Evolutionary conservation across 2,888 invertebrate genomes (phyloP), one percentile per base, ranked within the genome.

Genomic region (Lasiommata megera): DNA sequence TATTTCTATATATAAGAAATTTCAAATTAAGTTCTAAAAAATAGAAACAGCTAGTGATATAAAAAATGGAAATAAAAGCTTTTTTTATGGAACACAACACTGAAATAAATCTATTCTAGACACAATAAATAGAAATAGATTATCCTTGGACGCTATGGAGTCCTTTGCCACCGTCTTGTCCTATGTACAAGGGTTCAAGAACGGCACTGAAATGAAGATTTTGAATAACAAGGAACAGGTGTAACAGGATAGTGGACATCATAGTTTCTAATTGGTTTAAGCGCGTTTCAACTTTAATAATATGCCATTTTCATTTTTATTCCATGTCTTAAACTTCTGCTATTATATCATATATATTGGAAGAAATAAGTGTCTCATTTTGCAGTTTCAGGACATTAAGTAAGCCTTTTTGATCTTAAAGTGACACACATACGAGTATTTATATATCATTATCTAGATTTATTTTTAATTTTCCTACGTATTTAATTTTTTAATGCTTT

Each of bases 151-250:
- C 72, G 76, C 68, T 70, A 75, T 69, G 62, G 66, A 75, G 80
- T 82, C 79, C 77, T 67, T 70, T 74, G 69, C 68, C 74, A 79
- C 85, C 87, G 85, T 79, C 88, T 89, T 88, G 86, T 82, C 85
- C 83, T 81, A 65, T 72, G 81, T 82, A 78, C 51, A 67, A 80
- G 85, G 86, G 71, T 85, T 88, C 88, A 90, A 89, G 88, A 75
- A 63, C 86, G 84, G 83, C 64, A 67, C 58, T 66, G 64, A 67
- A 66, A 70, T 56, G 66, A 58, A 62, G 66, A 64, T 61, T 58
- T 57, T 63, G 69, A 64, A 71, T 41, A 54, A 23, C 18, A 31
- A 17, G 8, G 54, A 48, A 41, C 9, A 43, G 37, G 56, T 14
- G 29, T 6, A 16, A 46, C n/a, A 36, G 62, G 53, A 57, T 8